Base-by-base conservation (phyloP, 2,113 vertebrate species). In the Coptodon bakossiorum region DNA sequence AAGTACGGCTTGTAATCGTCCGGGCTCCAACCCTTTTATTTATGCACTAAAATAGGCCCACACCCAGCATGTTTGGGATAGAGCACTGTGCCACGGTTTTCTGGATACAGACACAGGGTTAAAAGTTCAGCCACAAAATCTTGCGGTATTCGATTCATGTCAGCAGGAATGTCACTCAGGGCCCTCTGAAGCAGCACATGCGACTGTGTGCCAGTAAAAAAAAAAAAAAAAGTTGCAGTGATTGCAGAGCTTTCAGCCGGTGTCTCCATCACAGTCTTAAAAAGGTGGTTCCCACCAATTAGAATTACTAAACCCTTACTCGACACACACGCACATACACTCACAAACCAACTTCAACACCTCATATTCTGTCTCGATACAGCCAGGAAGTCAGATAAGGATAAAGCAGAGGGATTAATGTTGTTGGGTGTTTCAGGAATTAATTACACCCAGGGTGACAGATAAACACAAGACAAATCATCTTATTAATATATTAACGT, bases 81-180 rank as follows among this genome's bases (percentile, higher is more conserved):
- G 85, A 92, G 63, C 29, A 17, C 86, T 9, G 59, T 88, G 91
- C 89, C 86, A 88, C 27, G 73, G 89, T 91, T 94, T 94, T 94
- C 84, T 94, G 91, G 91, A 91, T 84, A 38, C 85, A 82, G 90
- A 94, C 80, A 86, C 85, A 24, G 81, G 94, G 94, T 95, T 93
- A 93, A 93, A 94, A 93, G 95, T 96, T 95, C 93, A 96, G 91
- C 93, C 82, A 84, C 93, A 90, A 92, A 96, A 94, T 95, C 91
- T 96, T 94, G 94, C 54, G 88, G 93, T 93, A 92, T 93, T 94
- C 82, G 10, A 88, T 88, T 91, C 94, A 90, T 88, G 91, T 95
- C 93, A 95, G 92, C 91, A 90, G 91, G 91, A 95, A 95, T 95
- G 93, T 88, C 88, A 90, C 53, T 90, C 83, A 81, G 48, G 85